Conservation (phyloP, 2,888 invertebrate genomes). For the Cheilosia variabilis region DNA sequence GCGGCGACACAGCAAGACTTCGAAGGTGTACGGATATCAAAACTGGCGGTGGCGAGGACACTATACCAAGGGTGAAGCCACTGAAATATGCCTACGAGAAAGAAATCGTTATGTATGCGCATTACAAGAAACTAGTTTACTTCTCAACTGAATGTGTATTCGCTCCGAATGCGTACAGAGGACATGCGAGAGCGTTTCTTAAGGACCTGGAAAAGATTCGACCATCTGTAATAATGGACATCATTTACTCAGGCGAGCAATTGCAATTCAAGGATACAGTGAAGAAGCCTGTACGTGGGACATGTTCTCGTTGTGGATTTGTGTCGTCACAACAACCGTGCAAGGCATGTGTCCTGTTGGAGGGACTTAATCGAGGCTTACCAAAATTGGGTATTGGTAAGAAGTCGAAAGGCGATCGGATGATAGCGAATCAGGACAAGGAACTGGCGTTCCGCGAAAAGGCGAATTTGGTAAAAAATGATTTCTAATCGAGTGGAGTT, state of each 20-base stretch:
- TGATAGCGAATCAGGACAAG: constrained; percentile 86
- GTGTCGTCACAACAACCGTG: constrained; percentile 96
- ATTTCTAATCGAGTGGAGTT: constrained; percentile 79
- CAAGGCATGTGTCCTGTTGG: constrained; percentile 97
- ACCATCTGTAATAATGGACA: constrained; percentile 95
- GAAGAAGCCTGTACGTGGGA: constrained; percentile 91
- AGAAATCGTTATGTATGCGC: constrained; percentile 99
- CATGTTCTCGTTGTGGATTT: constrained; percentile 94
- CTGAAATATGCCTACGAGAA: constrained; percentile 99
- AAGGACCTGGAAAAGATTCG: constrained; percentile 98
- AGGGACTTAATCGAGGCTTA: constrained; percentile 96
- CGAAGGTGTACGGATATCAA: constrained; percentile 95
- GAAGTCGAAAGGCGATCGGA: constrained; percentile 90
- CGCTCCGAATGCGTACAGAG: constrained; percentile 98
- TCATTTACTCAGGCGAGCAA: constrained; percentile 95
- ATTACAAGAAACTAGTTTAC: constrained; percentile 97
- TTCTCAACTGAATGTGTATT: constrained; percentile 99
- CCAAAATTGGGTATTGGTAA: constrained; percentile 96
- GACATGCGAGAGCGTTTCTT: constrained; percentile 94
- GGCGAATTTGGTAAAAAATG: constrained; percentile 83
- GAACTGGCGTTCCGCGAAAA: constrained; percentile 81
- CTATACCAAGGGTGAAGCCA: constrained; percentile 96
- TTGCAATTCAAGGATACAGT: constrained; percentile 92
- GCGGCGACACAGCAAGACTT: constrained; percentile 97
- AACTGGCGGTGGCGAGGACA: constrained; percentile 90